A percentile compares a stretch with the other conserved stretches of the same genome.
Evolutionary conservation across 64 coral and sea anemone species (phyloP).

Genomic region (Acropora yongei): DNA sequence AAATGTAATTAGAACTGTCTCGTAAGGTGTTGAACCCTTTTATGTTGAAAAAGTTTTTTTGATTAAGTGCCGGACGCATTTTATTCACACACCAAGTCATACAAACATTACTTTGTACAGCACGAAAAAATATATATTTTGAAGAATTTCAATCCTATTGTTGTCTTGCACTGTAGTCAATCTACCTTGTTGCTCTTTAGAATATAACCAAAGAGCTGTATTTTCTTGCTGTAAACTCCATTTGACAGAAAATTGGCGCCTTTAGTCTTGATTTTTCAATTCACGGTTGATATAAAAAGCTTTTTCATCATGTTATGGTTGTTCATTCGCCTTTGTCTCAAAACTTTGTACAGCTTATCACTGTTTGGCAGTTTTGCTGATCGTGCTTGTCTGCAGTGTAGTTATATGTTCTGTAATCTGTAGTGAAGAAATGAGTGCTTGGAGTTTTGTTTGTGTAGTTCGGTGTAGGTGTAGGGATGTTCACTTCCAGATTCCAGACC

Average conservation of each 20-base stretch:
- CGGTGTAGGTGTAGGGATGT: slow-evolving; percentile 18
- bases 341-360: slow-evolving; percentile 23
- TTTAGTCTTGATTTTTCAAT: slow-evolving; percentile 37
- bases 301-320: slow-evolving; percentile 72
- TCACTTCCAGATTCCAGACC: background rate
- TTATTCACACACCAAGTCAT: slow-evolving; percentile 20
- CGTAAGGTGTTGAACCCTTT: slow-evolving; percentile 59
- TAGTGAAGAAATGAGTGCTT: background rate
- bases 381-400: slow-evolving; percentile 31
- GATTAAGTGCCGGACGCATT: background rate
- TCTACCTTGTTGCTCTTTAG: slow-evolving; percentile 2
- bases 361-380: slow-evolving; percentile 1
- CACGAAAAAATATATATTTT: slow-evolving; percentile 62
- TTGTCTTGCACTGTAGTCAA: background rate
- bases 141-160: slow-evolving; percentile 45
- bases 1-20: slow-evolving; percentile 27
- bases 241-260: background rate
- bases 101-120: slow-evolving; percentile 63
- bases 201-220: slow-evolving; percentile 23
- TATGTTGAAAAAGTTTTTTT: slow-evolving; percentile 70
- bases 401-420: background rate
- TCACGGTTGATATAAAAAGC: slow-evolving; percentile 39
- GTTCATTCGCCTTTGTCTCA: slow-evolving; percentile 9
- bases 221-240: slow-evolving; percentile 33
- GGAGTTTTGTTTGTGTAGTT: background rate